phyloP scores from a whole-genome alignment of 2,888 invertebrate species.

The Macrosiphum euphorbiae region DNA sequence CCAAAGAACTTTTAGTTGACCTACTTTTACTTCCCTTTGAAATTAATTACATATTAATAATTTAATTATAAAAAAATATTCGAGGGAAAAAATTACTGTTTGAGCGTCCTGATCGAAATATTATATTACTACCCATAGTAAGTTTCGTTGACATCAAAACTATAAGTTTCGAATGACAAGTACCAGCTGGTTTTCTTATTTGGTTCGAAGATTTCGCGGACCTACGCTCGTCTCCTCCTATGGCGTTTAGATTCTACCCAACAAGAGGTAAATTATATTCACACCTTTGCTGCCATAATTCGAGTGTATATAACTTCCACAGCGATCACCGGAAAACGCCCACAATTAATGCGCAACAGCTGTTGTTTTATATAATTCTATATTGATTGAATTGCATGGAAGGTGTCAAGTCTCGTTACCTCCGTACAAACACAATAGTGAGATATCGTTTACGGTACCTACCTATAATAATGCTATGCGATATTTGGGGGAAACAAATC shows the following conservation, averaged over 20 bases:
- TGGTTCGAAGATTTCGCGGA: neutral
- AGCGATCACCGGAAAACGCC: neutral
- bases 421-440: neutral
- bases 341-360: neutral
- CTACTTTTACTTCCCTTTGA: too few species aligned
- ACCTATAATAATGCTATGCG: neutral
- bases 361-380: neutral
- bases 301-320: neutral
- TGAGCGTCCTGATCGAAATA: too few species aligned
- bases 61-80: too few species aligned
- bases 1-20: too few species aligned
- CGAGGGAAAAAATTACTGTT: too few species aligned
- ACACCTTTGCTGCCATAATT: neutral
- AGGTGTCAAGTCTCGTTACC: neutral
- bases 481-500: neutral
- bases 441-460: neutral
- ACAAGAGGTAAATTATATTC: neutral
- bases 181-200: neutral
- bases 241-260: neutral
- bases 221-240: neutral
- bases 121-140: neutral
- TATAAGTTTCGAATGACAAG: neutral
- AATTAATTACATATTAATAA: too few species aligned
- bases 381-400: neutral
- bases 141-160: neutral